These are phyloP conservation scores for Nasua narica DNA, from an alignment of 2,797 vertebrate species.

Conservation along the genomic window DNA sequence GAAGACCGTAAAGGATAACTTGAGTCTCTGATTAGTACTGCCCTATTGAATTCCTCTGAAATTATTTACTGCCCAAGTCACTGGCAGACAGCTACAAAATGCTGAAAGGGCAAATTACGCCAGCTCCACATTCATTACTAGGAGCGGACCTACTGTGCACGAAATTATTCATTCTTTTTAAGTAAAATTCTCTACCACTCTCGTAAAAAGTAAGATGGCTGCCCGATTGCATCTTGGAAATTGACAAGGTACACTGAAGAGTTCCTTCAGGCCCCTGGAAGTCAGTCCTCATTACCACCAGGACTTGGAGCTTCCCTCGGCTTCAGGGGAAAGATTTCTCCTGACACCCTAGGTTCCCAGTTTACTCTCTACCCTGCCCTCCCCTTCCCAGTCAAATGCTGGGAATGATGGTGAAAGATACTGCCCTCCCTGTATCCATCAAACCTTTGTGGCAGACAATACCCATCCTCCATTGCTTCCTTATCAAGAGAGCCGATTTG, in stretches of 20 bases:
- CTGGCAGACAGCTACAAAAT: not conserved
- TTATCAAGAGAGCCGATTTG: not conserved
- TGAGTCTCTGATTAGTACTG: not conserved
- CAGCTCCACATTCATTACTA: not conserved
- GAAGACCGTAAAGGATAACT: not conserved
- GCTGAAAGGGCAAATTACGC: not conserved
- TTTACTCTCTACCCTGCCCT: not conserved
- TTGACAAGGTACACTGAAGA: not conserved
- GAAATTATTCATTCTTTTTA: not conserved
- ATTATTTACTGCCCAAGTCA: not conserved
- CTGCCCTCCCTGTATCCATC: not conserved
- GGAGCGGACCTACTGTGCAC: not conserved
- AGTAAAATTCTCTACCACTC: not conserved
- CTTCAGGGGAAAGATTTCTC: not conserved
- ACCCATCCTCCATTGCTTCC: not conserved
- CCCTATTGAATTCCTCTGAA: not conserved
- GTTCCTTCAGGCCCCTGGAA: not conserved
- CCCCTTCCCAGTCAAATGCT: not conserved
- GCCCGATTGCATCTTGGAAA: not conserved
- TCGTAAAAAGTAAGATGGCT: not conserved
- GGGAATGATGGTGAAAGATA: fast-evolving
- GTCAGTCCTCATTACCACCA: not conserved
- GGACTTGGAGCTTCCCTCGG: not conserved
- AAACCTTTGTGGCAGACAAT: fast-evolving
- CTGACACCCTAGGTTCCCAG: fast-evolving